A percentile compares a stretch with the other conserved stretches of the same genome.
phyloP scores from a whole-genome alignment of 2,113 vertebrate species.

The Sarotherodon lohbergeri region DNA sequence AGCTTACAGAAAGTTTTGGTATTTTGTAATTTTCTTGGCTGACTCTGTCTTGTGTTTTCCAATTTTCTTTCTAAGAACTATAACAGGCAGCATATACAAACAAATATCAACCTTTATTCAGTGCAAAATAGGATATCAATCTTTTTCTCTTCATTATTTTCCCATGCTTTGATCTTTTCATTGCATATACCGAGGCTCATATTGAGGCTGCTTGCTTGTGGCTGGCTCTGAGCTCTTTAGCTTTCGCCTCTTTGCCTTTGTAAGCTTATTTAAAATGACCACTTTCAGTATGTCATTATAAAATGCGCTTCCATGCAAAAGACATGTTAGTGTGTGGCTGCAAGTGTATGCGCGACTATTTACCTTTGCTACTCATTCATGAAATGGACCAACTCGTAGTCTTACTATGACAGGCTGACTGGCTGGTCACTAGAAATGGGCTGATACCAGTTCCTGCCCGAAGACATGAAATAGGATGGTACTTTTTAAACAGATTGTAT shows the following conservation, averaged over 20 bases:
- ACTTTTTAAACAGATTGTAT: not conserved
- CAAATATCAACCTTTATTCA: not conserved
- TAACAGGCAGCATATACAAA: not conserved
- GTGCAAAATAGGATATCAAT: not conserved
- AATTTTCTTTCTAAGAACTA: not conserved
- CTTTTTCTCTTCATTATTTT: not conserved
- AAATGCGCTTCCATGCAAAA: not conserved
- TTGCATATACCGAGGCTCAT: not conserved
- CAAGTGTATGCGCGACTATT: accelerated
- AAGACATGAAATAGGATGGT: not conserved
- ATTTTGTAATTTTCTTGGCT: not conserved
- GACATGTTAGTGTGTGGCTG: not conserved
- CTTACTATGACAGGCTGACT: not conserved
- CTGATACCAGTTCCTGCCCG: not conserved
- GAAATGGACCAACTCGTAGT: not conserved
- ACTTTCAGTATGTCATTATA: not conserved
- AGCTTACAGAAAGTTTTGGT: not conserved
- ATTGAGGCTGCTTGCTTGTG: not conserved
- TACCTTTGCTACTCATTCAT: not conserved
- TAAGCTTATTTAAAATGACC: not conserved
- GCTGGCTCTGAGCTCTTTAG: not conserved
- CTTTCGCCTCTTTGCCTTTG: not conserved
- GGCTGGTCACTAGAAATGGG: not conserved
- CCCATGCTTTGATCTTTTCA: not conserved
- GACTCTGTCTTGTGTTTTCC: not conserved